Evolutionary conservation across 2,113 vertebrate genomes (phyloP).

Genomic region (Phrynosoma blainvillii): DNA sequence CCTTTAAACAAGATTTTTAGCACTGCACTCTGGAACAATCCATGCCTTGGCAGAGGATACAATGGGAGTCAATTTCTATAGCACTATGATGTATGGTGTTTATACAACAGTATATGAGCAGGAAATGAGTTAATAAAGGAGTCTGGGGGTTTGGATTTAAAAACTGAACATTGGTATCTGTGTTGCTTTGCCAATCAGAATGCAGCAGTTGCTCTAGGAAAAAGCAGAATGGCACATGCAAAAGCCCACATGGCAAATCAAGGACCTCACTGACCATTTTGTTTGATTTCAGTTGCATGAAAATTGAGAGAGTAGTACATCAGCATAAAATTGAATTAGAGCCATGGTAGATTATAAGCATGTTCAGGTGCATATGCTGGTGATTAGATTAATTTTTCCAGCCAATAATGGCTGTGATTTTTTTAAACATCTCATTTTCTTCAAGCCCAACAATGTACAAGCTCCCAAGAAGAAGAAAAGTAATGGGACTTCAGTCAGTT

Average conservation of each 20-base stretch:
- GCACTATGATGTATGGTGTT: slow-evolving; percentile 28
- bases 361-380: slow-evolving; percentile 2
- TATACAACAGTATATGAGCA: slow-evolving; percentile 10
- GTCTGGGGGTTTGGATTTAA: slow-evolving; percentile 6
- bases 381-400: slow-evolving; percentile 21
- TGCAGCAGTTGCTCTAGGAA: not conserved
- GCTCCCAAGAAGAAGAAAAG: not conserved
- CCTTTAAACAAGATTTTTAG: slow-evolving; percentile 11
- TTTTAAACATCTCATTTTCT: not conserved
- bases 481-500: not conserved
- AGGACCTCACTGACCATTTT: not conserved
- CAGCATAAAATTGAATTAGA: slow-evolving; percentile 22
- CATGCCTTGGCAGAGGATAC: not conserved
- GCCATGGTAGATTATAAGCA: not conserved
- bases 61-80: slow-evolving; percentile 14
- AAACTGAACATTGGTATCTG: slow-evolving; percentile 10
- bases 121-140: slow-evolving; percentile 33
- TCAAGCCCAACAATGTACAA: not conserved
- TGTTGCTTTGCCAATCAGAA: slow-evolving; percentile 4
- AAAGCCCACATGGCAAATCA: not conserved
- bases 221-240: not conserved
- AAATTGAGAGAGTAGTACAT: slow-evolving; percentile 12
- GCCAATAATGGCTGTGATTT: not conserved
- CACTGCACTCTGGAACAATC: slow-evolving; percentile 6
- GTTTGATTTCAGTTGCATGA: slow-evolving; percentile 12